A percentile compares a stretch with the other conserved stretches of the same genome.
These are phyloP conservation scores for Heliconius hewitsoni DNA, from an alignment of 1,140 invertebrate species.

Conservation along the genomic window DNA sequence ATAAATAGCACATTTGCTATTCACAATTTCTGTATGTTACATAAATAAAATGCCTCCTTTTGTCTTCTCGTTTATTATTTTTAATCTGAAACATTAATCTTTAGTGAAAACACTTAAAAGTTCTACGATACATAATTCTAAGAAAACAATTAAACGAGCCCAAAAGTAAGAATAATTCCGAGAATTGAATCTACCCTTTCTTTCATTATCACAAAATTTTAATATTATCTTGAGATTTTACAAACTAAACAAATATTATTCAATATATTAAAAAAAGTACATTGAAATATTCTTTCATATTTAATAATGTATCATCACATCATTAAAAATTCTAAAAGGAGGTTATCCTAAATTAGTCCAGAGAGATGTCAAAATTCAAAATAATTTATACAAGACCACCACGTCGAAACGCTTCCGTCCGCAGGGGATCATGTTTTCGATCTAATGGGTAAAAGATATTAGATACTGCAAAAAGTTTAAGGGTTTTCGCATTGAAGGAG, in stretches of 20 bases:
- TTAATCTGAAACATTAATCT: constrained; percentile 56
- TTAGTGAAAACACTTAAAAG: constrained; percentile 64
- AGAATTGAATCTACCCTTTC: constrained; percentile 41
- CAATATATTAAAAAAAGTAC: too few relatives aligned
- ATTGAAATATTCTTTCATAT: neutral
- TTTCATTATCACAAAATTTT: neutral
- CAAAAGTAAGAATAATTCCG: constrained; percentile 22
- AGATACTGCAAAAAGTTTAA: constrained; percentile 60
- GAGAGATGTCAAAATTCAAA: constrained; percentile 24
- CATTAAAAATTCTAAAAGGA: constrained; percentile 52
- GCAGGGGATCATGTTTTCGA: constrained; percentile 47
- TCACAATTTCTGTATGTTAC: neutral
- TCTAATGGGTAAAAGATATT: constrained; percentile 56
- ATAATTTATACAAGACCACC: constrained; percentile 58
- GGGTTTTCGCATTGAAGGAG: constrained; percentile 48
- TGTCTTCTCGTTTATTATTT: constrained; percentile 3
- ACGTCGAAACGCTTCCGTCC: constrained; percentile 53
- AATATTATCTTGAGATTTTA: neutral
- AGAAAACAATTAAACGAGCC: constrained; percentile 9
- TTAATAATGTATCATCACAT: neutral
- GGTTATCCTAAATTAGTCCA: constrained; percentile 48
- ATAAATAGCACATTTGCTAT: neutral
- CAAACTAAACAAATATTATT: neutral
- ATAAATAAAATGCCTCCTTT: constrained; percentile 19
- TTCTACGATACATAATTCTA: constrained; percentile 53